Percentiles rank a stretch among this genome's conserved stretches.
Conservation (phyloP, 2,888 invertebrate genomes). For the Pherbina coryleti region DNA sequence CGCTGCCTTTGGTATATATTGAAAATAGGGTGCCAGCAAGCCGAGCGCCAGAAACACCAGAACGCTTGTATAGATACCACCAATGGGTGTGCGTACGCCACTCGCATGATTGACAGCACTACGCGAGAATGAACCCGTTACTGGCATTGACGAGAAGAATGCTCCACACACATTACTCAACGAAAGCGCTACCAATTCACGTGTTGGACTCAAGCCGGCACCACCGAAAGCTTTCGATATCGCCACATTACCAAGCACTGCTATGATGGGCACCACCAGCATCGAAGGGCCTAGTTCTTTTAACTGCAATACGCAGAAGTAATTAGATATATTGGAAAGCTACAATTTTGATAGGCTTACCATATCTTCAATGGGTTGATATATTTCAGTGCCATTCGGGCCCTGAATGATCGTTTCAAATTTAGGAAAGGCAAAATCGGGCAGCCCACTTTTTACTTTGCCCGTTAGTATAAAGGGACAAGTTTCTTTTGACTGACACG, state of each 20-base stretch:
- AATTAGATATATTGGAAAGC: background rate
- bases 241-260: constrained; percentile 92
- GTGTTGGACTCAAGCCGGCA: constrained; percentile 87
- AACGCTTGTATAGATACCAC: constrained; percentile 85
- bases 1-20: constrained; percentile 89
- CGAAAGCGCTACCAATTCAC: constrained; percentile 89
- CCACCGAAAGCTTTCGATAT: constrained; percentile 95
- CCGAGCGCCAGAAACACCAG: constrained; percentile 87
- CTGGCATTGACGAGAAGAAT: constrained; percentile 91
- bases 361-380: constrained; percentile 63
- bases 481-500: constrained; percentile 62
- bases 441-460: constrained; percentile 78
- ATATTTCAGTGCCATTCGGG: constrained; percentile 58
- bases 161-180: constrained; percentile 88
- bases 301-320: constrained; percentile 68
- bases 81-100: constrained; percentile 90
- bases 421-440: constrained; percentile 77
- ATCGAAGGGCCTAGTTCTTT: constrained; percentile 87
- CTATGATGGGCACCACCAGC: constrained; percentile 88
- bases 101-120: constrained; percentile 96
- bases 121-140: constrained; percentile 89
- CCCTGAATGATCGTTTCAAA: constrained; percentile 74
- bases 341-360: constrained; percentile 44
- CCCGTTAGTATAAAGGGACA: constrained; percentile 83
- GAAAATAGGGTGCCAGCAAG: constrained; percentile 89